Evolutionary conservation across 2,113 vertebrate species (phyloP), one percentile per base, ranked within the genome.

Genomic region (Chaenocephalus aceratus): DNA sequence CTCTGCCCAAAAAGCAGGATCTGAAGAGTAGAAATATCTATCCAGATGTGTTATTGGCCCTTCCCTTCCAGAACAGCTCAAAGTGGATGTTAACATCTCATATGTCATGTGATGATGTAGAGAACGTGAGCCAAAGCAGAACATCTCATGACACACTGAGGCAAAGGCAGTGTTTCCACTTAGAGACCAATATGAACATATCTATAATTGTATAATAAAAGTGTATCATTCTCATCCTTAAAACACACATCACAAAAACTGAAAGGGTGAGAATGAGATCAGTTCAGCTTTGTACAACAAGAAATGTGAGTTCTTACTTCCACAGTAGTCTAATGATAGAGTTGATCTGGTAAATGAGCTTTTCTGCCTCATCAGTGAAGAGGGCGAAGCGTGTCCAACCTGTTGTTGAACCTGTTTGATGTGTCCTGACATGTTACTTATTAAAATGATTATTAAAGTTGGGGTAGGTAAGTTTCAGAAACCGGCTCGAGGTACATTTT

Each of bases 141-240:
- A 72, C 86, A 86, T 80, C 83, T 90, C 80, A 77, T 85, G 75
- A 15, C 14, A 45, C 63, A 44, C 14, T 58, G 26, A 51, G 6
- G 34, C n/a, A 52, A 18, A 21, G 26, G 6, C 6, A 23, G 5
- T 12, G 10, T 41, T 41, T 41, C 36, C 36, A 41, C 7, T 41
- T 41, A 41, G 6, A 41, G 36, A 41, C 36, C 1, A 48, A 48
- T 48, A 48, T 3, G 0, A 13, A 48, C 10, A 48, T 48, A 48
- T 48, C 13, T 61, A 23, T 8, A 5, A 18, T 23, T 61, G 44
- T 26, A 6, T 26, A 30, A 16, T 5, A 44, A 2, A 6, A 18
- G 23, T 18, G 21, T 18, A 60, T 52, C 15, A 2, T 18, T 18
- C 58, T 60, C 15, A 36, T 16, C 10, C 30, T 10, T 60, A 2